These are phyloP conservation scores for Lerista edwardsae DNA, from an alignment of 2,797 vertebrate genomes.

Conservation along the genomic window DNA sequence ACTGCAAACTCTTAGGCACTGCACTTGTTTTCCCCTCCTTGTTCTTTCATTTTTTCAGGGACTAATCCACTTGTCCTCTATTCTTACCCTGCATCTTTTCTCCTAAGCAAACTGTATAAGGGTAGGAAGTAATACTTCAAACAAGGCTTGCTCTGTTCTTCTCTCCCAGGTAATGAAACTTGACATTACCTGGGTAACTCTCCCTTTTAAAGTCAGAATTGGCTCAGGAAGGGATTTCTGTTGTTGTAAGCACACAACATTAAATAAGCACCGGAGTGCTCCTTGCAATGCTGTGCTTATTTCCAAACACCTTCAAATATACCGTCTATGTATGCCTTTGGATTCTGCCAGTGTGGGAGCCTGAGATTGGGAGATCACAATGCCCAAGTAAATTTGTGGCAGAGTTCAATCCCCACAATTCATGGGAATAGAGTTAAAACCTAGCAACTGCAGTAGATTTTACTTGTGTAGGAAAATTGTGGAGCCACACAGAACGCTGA, in stretches of 20 bases:
- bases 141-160: neutral
- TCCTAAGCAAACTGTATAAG: neutral
- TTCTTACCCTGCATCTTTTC: neutral
- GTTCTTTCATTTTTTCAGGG: neutral
- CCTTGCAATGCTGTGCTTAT: neutral
- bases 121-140: neutral
- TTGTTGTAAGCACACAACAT: neutral
- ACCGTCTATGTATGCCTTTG: too few species aligned
- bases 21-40: too few species aligned
- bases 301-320: neutral
- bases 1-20: too few species aligned
- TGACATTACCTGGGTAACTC: neutral
- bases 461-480: neutral
- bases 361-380: neutral
- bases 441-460: neutral
- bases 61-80: conserved; percentile 18
- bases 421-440: neutral
- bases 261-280: neutral
- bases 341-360: neutral
- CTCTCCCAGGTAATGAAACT: neutral
- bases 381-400: too few species aligned
- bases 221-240: neutral
- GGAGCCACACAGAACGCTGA: neutral
- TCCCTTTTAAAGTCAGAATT: neutral
- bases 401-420: too few species aligned